A percentile compares a stretch with the other conserved stretches of the same genome.
phyloP scores from a whole-genome alignment of 2,113 vertebrate species.

The Dascyllus trimaculatus region DNA sequence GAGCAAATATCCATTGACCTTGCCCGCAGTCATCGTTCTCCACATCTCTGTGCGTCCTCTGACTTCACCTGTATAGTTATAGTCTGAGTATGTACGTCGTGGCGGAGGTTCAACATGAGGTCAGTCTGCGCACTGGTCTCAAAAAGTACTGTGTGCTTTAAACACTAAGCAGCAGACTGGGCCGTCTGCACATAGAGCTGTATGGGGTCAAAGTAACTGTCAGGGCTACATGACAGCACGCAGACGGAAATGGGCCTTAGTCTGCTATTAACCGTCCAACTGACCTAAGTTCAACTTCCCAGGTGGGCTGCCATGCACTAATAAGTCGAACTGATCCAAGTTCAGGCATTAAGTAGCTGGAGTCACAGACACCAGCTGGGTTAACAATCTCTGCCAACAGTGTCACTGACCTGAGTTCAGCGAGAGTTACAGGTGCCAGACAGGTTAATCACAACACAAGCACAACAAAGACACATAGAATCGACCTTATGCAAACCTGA shows the following conservation, averaged over 20 bases:
- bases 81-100: background rate
- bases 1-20: constrained; percentile 41
- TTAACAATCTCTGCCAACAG: constrained; percentile 66
- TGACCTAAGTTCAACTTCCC: constrained; percentile 68
- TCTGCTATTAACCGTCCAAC: constrained; percentile 57
- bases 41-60: background rate
- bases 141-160: constrained; percentile 19
- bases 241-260: constrained; percentile 49
- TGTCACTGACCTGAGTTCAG: constrained; percentile 70
- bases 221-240: constrained; percentile 51
- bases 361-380: constrained; percentile 73
- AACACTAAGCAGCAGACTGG: constrained; percentile 20
- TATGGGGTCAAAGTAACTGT: constrained; percentile 54
- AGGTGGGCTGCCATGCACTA: constrained; percentile 61
- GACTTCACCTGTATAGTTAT: background rate
- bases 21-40: background rate
- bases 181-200: constrained; percentile 17
- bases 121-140: constrained; percentile 1
- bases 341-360: constrained; percentile 62
- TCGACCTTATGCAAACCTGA: constrained; percentile 48
- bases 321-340: constrained; percentile 67
- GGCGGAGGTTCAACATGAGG: constrained; percentile 8
- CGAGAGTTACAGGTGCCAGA: constrained; percentile 69
- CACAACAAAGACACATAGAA: constrained; percentile 67
- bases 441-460: constrained; percentile 74